A percentile compares a stretch with the other conserved stretches of the same genome.
These are phyloP conservation scores for Sturnira hondurensis DNA, from an alignment of 2,113 vertebrate genomes.

Conservation along the genomic window DNA sequence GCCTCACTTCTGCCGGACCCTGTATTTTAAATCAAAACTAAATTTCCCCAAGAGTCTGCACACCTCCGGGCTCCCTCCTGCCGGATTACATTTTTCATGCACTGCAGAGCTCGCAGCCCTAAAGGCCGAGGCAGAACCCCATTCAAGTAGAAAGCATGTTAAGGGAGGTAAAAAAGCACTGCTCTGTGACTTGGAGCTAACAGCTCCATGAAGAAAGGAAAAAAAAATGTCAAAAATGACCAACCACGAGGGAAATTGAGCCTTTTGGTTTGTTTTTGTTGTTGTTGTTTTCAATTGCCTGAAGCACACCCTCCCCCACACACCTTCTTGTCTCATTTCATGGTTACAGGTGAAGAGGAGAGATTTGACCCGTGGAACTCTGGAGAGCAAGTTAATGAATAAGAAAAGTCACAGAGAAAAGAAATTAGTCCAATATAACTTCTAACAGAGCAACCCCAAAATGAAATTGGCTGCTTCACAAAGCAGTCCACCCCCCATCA, in stretches of 20 bases:
- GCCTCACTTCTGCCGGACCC: too few species aligned
- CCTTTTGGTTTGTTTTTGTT: background rate
- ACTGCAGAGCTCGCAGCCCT: background rate
- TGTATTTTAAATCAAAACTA: background rate
- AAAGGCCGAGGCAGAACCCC: background rate
- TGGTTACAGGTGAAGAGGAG: background rate
- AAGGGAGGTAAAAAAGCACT: background rate
- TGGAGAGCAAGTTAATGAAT: background rate
- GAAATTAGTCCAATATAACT: too few species aligned
- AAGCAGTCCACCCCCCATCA: too few species aligned
- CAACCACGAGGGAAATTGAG: background rate
- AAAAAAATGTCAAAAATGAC: slow-evolving; percentile 1
- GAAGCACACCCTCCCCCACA: background rate
- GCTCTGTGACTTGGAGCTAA: background rate
- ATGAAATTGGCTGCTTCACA: too few species aligned
- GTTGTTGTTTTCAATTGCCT: background rate
- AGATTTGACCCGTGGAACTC: background rate
- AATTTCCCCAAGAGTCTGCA: background rate
- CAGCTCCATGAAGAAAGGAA: background rate
- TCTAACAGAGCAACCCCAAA: too few species aligned
- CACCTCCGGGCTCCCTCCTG: background rate
- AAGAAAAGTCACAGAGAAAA: too few species aligned
- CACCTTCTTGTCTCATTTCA: background rate
- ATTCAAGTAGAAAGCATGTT: background rate
- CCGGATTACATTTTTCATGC: background rate